Evolutionary conservation across 2,113 vertebrate species (phyloP).

Genomic region (Seriola dumerili): DNA sequence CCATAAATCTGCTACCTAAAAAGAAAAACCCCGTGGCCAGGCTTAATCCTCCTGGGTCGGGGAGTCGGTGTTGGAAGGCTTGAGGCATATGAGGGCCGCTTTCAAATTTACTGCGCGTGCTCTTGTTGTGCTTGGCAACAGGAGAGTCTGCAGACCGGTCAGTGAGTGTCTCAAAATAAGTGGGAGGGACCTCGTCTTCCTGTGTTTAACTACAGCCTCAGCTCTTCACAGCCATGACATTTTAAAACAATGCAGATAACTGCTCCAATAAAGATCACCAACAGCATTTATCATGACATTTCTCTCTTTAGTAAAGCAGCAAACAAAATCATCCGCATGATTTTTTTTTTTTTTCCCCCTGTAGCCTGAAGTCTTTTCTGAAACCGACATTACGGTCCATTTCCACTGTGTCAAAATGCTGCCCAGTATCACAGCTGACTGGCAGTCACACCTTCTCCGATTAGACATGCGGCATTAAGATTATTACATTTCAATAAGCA

Average conservation of each 20-base stretch:
- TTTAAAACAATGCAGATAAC: conserved; percentile 55
- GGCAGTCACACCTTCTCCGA: conserved; percentile 16
- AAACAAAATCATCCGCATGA: conserved; percentile 18
- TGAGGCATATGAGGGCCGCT: conserved; percentile 44
- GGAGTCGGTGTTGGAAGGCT: conserved; percentile 33
- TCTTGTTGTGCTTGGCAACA: conserved; percentile 50
- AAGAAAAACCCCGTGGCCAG: conserved; percentile 61
- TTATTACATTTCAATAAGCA: background rate
- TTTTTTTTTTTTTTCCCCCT: conserved; percentile 11
- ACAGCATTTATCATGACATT: conserved; percentile 46
- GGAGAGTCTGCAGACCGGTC: conserved; percentile 36
- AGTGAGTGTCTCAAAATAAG: conserved; percentile 38
- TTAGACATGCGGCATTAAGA: background rate
- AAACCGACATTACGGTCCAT: conserved; percentile 17
- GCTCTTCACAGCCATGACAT: conserved; percentile 33
- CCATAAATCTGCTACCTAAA: conserved; percentile 74
- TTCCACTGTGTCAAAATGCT: conserved; percentile 19
- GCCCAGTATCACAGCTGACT: conserved; percentile 25
- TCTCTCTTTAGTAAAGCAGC: conserved; percentile 21
- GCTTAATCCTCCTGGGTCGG: conserved; percentile 68
- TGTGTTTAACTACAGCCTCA: conserved; percentile 10
- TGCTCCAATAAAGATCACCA: conserved; percentile 40
- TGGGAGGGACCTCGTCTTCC: conserved; percentile 18
- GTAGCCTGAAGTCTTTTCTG: conserved; percentile 28
- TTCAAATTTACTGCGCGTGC: conserved; percentile 43